Percentiles rank a stretch among this genome's conserved stretches.
phyloP scores from a whole-genome alignment of 1,140 invertebrate genomes.

The Globodera rostochiensis region DNA sequence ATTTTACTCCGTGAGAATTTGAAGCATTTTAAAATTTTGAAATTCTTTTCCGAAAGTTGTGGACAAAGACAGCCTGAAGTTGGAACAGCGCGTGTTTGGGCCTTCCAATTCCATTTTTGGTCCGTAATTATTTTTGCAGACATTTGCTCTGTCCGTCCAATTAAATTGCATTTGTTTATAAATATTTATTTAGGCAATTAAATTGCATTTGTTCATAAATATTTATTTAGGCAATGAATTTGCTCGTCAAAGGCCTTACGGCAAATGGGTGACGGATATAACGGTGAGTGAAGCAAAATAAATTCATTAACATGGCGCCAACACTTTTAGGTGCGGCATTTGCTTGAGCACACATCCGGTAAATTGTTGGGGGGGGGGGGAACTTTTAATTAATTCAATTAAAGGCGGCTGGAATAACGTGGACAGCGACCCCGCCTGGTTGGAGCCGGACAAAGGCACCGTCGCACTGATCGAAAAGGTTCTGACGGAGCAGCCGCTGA shows the following conservation, averaged over 20 bases:
- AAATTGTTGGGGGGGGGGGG: neutral
- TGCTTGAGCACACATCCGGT: slow-evolving; percentile 64
- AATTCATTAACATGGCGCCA: neutral
- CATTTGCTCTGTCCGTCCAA: no score
- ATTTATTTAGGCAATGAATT: slow-evolving; percentile 48
- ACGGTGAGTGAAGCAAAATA: slow-evolving; percentile 26
- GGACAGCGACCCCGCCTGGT: slow-evolving; percentile 62
- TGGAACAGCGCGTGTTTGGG: slow-evolving; percentile 61
- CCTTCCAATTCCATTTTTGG: slow-evolving; percentile 53
- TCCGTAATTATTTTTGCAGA: slow-evolving; percentile 16
- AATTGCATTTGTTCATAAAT: no score
- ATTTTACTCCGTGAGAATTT: slow-evolving; percentile 46
- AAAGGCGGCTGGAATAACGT: slow-evolving; percentile 64
- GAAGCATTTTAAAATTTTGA: neutral
- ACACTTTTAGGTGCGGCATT: slow-evolving; percentile 43
- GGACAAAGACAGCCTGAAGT: slow-evolving; percentile 51
- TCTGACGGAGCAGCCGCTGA: slow-evolving; percentile 53
- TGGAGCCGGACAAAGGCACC: slow-evolving; percentile 55
- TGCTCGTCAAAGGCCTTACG: slow-evolving; percentile 48
- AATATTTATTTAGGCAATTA: no score
- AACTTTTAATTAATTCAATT: slow-evolving; percentile 7
- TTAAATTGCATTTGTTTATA: no score
- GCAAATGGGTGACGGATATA: slow-evolving; percentile 58
- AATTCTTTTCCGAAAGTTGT: slow-evolving; percentile 36
- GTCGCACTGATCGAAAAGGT: slow-evolving; percentile 56